A percentile compares a stretch with the other conserved stretches of the same genome.
Evolutionary conservation across 2,113 vertebrate genomes (phyloP).

Genomic region (Eretmochelys imbricata): DNA sequence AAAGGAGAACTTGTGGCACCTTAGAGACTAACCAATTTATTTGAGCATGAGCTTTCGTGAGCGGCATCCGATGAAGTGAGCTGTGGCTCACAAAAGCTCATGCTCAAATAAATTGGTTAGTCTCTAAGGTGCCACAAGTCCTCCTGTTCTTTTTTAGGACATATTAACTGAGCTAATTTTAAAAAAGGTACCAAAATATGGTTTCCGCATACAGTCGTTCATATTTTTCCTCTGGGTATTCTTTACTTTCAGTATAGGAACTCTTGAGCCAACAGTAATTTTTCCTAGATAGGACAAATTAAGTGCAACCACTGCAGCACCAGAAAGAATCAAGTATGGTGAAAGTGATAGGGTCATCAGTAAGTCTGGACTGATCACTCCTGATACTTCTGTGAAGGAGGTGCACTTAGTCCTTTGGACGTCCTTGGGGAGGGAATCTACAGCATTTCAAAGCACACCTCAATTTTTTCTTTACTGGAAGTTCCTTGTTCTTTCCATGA

Average conservation of each 20-base stretch:
- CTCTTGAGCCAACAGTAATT: not conserved
- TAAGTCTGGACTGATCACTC: not conserved
- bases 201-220: not conserved
- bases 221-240: not conserved
- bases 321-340: not conserved
- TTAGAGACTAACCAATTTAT: too few relatives aligned
- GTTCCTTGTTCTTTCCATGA: too few relatives aligned
- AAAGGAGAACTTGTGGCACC: too few relatives aligned
- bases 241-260: not conserved
- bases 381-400: not conserved
- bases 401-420: accelerated
- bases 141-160: not conserved
- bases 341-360: not conserved
- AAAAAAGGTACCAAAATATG: not conserved
- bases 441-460: too few relatives aligned
- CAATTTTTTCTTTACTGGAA: too few relatives aligned
- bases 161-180: not conserved
- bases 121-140: too few relatives aligned
- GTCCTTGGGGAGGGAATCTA: too few relatives aligned
- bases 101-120: too few relatives aligned
- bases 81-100: too few relatives aligned
- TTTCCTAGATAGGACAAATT: not conserved
- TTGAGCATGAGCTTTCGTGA: too few relatives aligned
- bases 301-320: not conserved
- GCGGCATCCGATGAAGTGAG: too few relatives aligned